Conservation (phyloP, 1,140 invertebrate genomes). For the Drosophila albomicans region DNA sequence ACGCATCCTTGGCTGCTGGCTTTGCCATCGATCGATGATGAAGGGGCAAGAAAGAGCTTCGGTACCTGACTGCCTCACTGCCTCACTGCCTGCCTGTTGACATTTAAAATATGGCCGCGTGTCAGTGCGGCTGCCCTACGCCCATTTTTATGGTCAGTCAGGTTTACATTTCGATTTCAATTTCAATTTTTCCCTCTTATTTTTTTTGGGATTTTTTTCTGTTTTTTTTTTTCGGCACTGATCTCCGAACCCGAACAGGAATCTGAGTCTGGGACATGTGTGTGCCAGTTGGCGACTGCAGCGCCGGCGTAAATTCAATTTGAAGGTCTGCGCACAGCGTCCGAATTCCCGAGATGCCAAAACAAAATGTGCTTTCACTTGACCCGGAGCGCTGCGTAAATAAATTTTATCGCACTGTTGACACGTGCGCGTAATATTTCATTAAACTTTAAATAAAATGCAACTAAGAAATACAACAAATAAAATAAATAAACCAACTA, state of each 20-base stretch:
- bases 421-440: conserved; percentile 83
- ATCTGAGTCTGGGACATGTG: conserved; percentile 10
- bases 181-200: conserved; percentile 58
- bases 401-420: conserved; percentile 80
- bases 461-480: conserved; percentile 27
- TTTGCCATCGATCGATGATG: conserved; percentile 1
- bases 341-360: conserved; percentile 46
- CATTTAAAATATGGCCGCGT: conserved; percentile 84
- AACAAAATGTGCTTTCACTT: conserved; percentile 81
- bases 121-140: conserved; percentile 82
- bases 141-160: conserved; percentile 79
- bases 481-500: conserved; percentile 29
- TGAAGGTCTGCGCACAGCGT: conserved; percentile 64
- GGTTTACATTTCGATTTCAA: conserved; percentile 79
- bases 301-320: conserved; percentile 77
- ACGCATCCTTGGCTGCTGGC: conserved; percentile 66
- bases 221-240: conserved; percentile 46
- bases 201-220: neutral
- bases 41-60: neutral
- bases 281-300: neutral
- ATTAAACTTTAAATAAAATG: conserved; percentile 62
- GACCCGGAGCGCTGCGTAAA: conserved; percentile 80
- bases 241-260: conserved; percentile 29
- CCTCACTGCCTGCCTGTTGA: conserved; percentile 57
- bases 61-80: conserved; percentile 26